These are phyloP conservation scores for Artemia sinica DNA, from an alignment of 2,888 invertebrate genomes.

Conservation along the genomic window DNA sequence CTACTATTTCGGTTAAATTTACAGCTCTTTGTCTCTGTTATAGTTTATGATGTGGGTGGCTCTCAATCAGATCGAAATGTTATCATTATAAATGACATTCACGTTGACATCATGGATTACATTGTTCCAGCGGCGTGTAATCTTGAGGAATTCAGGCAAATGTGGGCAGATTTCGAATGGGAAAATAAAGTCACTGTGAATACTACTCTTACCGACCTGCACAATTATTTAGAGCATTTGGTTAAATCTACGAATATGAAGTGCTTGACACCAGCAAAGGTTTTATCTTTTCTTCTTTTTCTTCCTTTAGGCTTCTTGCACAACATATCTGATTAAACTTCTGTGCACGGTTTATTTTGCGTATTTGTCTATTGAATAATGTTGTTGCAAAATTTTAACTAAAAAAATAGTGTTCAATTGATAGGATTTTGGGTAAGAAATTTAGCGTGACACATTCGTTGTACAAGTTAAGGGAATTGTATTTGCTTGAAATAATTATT, in stretches of 20 bases:
- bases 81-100: constrained; percentile 95
- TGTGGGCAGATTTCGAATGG: constrained; percentile 99
- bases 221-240: constrained; percentile 79
- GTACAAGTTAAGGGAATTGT: no score
- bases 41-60: constrained; percentile 88
- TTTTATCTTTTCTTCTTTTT: constrained; percentile 28
- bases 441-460: no score
- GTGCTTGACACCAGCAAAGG: constrained; percentile 91
- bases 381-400: no score
- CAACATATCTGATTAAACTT: no score
- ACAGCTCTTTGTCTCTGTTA: constrained; percentile 24
- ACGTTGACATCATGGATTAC: constrained; percentile 99
- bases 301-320: constrained; percentile 14
- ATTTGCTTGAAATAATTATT: no score
- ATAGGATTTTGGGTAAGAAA: no score
- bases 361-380: no score
- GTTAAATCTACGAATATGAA: constrained; percentile 92
- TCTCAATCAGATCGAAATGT: constrained; percentile 85
- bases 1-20: no score
- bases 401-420: no score
- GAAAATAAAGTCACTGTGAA: constrained; percentile 96
- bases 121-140: constrained; percentile 85
- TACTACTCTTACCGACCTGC: constrained; percentile 75
- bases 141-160: constrained; percentile 89
- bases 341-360: no score